Evolutionary conservation across 2,797 vertebrate genomes (phyloP), one percentile per base, ranked within the genome.

Genomic region (Gymnopithys bicolor): DNA sequence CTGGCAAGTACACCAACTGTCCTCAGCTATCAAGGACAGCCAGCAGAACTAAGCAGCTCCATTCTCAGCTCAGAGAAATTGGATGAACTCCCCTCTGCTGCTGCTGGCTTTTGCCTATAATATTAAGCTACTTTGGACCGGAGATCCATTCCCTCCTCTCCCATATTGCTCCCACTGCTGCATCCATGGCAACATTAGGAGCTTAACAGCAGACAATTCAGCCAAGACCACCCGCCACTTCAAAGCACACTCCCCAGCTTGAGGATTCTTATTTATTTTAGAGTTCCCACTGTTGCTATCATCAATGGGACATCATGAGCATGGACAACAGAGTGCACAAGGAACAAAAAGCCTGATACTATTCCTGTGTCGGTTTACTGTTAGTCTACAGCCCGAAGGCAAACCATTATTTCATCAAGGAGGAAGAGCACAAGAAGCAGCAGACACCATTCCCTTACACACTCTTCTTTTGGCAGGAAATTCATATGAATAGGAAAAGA

Each of bases 111-210:
- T 76, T 94, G 70, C 91, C 87, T 74, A 76, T 52, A 90, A 19
- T 74, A 88, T 84, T 97, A 94, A 94, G 83, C 85, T 93, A 28
- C 87, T 96, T 91, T 93, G 90, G 83, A 81, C 89, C 77, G 64
- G 21, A 91, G 39, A 88, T 43, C 74, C 56, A 27, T 63, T 58
- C 59, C 25, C 19, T n/a, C 5, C 37, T 9, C 23, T 45, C 63
- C 55, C 19, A 30, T 86, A 82, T 60, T 88, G 45, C 87, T 93
- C 69, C 87, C 73, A 91, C 62, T 84, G 73, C 67, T 86, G 89
- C 91, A 92, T 93, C 85, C 87, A 91, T 95, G 91, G 95, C 77
- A 96, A 91, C 91, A 77, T 93, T 51, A 90, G 74, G 83, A 96
- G 85, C 91, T 96, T 94, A 94, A 80, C 70, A 3, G 6, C 63